These are phyloP conservation scores for Archivesica marissinica DNA, from an alignment of 1,140 invertebrate genomes.

Conservation along the genomic window DNA sequence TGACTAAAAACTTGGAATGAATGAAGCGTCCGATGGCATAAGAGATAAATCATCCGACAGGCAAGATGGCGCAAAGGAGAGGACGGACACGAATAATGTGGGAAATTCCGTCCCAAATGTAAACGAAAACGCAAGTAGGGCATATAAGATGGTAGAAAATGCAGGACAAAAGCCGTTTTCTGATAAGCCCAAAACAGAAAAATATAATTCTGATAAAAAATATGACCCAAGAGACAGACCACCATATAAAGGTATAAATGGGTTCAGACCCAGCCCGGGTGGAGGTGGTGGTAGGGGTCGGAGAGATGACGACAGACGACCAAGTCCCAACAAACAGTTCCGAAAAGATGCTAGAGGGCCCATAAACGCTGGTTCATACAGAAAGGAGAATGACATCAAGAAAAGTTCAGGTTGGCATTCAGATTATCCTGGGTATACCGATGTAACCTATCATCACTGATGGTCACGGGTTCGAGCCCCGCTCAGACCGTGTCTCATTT, in stretches of 20 bases:
- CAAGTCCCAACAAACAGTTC: conserved; percentile 29
- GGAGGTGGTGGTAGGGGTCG: conserved; percentile 4
- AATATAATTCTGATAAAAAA: neutral
- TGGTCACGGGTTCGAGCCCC: too few species aligned
- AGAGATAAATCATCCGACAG: conserved; percentile 30
- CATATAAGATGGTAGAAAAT: conserved; percentile 56
- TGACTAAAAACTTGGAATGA: conserved; percentile 52
- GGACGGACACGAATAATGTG: neutral
- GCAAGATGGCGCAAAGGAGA: conserved; percentile 25
- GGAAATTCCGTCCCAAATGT: conserved; percentile 37
- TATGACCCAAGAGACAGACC: conserved; percentile 36
- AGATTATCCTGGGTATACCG: too few species aligned
- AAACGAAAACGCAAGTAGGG: conserved; percentile 63
- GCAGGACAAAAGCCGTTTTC: conserved; percentile 15
- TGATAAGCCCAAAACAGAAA: conserved; percentile 44
- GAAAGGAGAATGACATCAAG: conserved; percentile 32
- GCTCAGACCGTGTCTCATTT: too few species aligned
- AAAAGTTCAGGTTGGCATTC: conserved; percentile 19
- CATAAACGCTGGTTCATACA: conserved; percentile 29
- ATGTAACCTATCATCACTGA: too few species aligned
- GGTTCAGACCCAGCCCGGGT: conserved; percentile 26
- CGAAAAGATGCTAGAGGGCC: neutral
- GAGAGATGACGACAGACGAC: conserved; percentile 28
- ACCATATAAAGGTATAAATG: conserved; percentile 38
- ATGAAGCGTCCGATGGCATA: conserved; percentile 59